These are phyloP conservation scores for Sebastes melanostomus DNA, from an alignment of 2,797 vertebrate genomes.

Conservation along the genomic window DNA sequence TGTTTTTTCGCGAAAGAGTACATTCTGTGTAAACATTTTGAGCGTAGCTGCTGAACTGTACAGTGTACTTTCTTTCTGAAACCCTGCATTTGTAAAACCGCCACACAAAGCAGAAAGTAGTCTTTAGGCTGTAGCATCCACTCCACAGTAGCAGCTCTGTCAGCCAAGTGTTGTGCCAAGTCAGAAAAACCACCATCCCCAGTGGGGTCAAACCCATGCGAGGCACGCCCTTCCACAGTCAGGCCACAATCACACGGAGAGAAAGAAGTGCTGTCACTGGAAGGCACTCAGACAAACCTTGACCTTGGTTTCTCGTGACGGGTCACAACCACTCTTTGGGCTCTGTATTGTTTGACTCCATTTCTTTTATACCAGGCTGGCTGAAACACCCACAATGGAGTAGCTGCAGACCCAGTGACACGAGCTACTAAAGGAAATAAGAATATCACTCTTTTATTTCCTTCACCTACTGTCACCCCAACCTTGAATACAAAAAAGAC, in stretches of 20 bases:
- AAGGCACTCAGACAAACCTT: slow-evolving; percentile 37
- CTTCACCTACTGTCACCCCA: not conserved
- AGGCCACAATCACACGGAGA: slow-evolving; percentile 62
- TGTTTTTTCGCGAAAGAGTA: slow-evolving; percentile 37
- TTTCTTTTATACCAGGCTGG: not conserved
- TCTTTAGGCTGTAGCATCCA: slow-evolving; percentile 53
- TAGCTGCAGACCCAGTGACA: not conserved
- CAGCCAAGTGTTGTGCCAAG: slow-evolving; percentile 75
- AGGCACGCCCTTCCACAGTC: slow-evolving; percentile 73
- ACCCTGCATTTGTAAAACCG: slow-evolving; percentile 68
- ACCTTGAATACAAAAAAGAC: not conserved
- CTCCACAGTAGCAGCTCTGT: slow-evolving; percentile 71
- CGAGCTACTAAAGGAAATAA: not conserved
- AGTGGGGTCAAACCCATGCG: slow-evolving; percentile 62
- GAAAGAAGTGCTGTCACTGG: slow-evolving; percentile 52
- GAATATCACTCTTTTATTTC: not conserved
- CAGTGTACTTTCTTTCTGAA: slow-evolving; percentile 57
- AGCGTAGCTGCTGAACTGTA: slow-evolving; percentile 22
- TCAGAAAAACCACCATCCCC: slow-evolving; percentile 68
- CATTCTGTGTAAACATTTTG: slow-evolving; percentile 51
- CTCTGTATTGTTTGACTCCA: slow-evolving; percentile 17
- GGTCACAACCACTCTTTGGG: slow-evolving; percentile 24
- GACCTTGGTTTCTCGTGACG: slow-evolving; percentile 42
- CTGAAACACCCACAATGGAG: not conserved
- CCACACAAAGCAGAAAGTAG: slow-evolving; percentile 52